Evolutionary conservation across 2,888 invertebrate species (phyloP), one percentile per base, ranked within the genome.

Genomic region (Cephonodes hylas): DNA sequence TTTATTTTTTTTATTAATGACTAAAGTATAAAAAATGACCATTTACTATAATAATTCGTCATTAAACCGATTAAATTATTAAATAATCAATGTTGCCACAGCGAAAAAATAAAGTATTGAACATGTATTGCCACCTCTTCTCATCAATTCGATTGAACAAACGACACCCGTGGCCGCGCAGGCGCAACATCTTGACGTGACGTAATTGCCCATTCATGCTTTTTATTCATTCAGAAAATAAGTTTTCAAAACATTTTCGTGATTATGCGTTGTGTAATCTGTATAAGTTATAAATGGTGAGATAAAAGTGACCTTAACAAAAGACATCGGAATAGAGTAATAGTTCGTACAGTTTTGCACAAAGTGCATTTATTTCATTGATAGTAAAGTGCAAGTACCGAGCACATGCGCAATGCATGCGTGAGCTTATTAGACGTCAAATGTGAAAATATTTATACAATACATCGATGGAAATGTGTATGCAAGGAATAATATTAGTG

Each of bases 151-250:
- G 45, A 57, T 63, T 60, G 60, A 63, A 57, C 7, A 58, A 61
- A 56, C 42, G 45, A 58, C 42, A 56, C 61, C 63, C 79, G 80
- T 79, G 76, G 77, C 75, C 87, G 89, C 88, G 88, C 89, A 89
- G 82, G 88, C 89, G 89, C 90, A 83, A 84, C 82, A 82, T 84
- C 81, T 85, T 85, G 85, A 85, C 84, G 89, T 91, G 91, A 92
- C 91, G 92, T 92, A 91, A 91, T 90, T 88, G 83, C 83, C 86
- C 92, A 92, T 92, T 92, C 92, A 92, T 92, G 85, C 84, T 89
- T 92, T 90, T 89, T 89, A 85, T 89, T 91, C 91, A 90, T 89
- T 91, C 84, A 88, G 82, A 78, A 81, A 84, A 77, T 72, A 77
- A 77, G 76, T 79, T 80, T 81, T 76, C 82, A 80, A 80, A 84